Percentiles rank a stretch among this genome's conserved stretches.
Conservation (phyloP, 2,888 invertebrate species). For the Melieria omissa region DNA sequence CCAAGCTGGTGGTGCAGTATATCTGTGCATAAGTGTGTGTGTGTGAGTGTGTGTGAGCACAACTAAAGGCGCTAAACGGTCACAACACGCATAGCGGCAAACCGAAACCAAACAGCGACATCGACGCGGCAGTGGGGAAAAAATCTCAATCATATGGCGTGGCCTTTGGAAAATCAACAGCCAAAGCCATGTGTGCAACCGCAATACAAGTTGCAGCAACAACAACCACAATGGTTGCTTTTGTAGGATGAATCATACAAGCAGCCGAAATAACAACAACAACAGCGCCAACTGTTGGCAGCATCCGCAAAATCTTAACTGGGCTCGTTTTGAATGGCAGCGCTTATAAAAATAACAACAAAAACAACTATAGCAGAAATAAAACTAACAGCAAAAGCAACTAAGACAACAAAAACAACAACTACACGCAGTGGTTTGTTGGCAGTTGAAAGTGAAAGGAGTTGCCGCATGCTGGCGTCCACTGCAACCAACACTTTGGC, state of each 20-base stretch:
- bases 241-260: background rate
- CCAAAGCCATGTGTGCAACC: slow-evolving; percentile 13
- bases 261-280: background rate
- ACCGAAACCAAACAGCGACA: slow-evolving; percentile 7
- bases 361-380: too few relatives aligned
- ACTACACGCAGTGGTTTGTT: too few relatives aligned
- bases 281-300: background rate
- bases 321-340: too few relatives aligned
- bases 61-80: too few relatives aligned
- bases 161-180: slow-evolving; percentile 55
- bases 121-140: slow-evolving; percentile 23
- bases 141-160: slow-evolving; percentile 8
- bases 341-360: too few relatives aligned
- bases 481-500: slow-evolving; percentile 14
- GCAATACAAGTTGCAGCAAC: slow-evolving; percentile 30
- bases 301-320: too few relatives aligned
- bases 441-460: slow-evolving; percentile 30
- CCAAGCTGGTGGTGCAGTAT: slow-evolving; percentile 12
- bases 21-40: too few relatives aligned
- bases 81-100: background rate
- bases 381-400: too few relatives aligned
- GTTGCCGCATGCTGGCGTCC: slow-evolving; percentile 2
- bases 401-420: too few relatives aligned
- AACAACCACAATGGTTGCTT: background rate
- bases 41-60: too few relatives aligned